Base-by-base conservation (phyloP, 1,140 invertebrate species). In the Acyrthosiphon pisum region DNA sequence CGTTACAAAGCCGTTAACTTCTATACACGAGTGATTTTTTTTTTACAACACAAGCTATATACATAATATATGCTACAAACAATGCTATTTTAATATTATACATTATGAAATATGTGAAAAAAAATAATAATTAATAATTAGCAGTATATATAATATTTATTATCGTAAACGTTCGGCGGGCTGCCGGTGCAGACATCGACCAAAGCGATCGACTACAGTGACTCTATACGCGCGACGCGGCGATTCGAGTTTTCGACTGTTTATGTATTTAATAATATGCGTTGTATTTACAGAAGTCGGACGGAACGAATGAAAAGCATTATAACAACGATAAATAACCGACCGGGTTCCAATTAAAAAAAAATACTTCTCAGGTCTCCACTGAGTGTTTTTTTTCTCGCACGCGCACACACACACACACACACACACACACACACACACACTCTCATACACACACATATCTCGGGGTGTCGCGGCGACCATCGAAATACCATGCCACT, bases 261-360 rank as follows among this genome's bases (percentile, higher is more conserved):
- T 76, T 76, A 76, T n/a, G n/a, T 76, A 35, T 76, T n/a, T 76
- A 37, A 83, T 83, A 83, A 83, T 41, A 41, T 30, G 84, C 41
- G 41, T 86, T 26, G 37, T 46, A 30, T 86, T 46, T 86, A 86
- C 46, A n/a, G 87, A 37, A 53, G 68, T 81, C 84, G 68, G 35
- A 86, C 41, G 84, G 41, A 86, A 86, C 84, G 84, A 86, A 44
- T 86, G 90, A 92, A 92, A 91, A 92, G 53, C 53, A 89, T 87
- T 48, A 87, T 35, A 89, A 86, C 83, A 76, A 81, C 60, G 4
- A 81, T 81, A 81, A 92, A 92, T 56, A 81, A 92, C 68, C 90
- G 68, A 92, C 90, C 46, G 20, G 90, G 90, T 92, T 92, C 90
- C 90, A 92, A 92, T 92, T 86, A 76, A 76, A 76, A 76, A 60